These are phyloP conservation scores for Halesus radiatus DNA, from an alignment of 1,140 invertebrate species.

Conservation along the genomic window DNA sequence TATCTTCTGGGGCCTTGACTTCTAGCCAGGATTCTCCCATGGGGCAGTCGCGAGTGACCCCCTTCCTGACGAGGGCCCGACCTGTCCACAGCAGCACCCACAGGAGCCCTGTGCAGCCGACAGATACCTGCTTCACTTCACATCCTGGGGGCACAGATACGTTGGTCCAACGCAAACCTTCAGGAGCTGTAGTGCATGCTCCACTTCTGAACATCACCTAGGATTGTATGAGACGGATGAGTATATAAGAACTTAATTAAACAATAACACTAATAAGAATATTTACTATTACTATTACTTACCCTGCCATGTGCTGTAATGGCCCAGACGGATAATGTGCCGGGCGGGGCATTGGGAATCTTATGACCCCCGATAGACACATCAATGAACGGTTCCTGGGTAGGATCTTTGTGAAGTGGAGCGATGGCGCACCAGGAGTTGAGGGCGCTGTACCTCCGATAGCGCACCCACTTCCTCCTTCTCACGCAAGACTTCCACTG, in stretches of 20 bases:
- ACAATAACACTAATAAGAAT: neutral
- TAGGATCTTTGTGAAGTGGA: conserved; percentile 88
- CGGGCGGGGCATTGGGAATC: conserved; percentile 80
- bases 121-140: conserved; percentile 87
- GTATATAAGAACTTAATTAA: no score
- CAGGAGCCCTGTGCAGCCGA: conserved; percentile 85
- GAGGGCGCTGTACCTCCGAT: conserved; percentile 87
- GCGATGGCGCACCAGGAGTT: conserved; percentile 94
- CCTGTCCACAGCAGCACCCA: conserved; percentile 90
- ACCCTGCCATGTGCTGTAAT: conserved; percentile 90
- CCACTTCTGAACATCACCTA: conserved; percentile 88
- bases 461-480: conserved; percentile 89
- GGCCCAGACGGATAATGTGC: conserved; percentile 88
- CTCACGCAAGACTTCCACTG: conserved; percentile 93
- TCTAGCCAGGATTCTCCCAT: conserved; percentile 85
- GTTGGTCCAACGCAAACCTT: conserved; percentile 86
- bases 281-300: conserved; percentile 56
- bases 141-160: conserved; percentile 80
- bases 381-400: conserved; percentile 83
- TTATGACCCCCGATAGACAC: conserved; percentile 87
- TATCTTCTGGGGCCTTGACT: conserved; percentile 79
- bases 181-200: conserved; percentile 84
- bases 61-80: conserved; percentile 82
- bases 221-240: no score
- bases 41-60: conserved; percentile 80